A percentile compares a stretch with the other conserved stretches of the same genome.
Conservation (phyloP, 2,888 invertebrate genomes). For the Eilema griseolum region DNA sequence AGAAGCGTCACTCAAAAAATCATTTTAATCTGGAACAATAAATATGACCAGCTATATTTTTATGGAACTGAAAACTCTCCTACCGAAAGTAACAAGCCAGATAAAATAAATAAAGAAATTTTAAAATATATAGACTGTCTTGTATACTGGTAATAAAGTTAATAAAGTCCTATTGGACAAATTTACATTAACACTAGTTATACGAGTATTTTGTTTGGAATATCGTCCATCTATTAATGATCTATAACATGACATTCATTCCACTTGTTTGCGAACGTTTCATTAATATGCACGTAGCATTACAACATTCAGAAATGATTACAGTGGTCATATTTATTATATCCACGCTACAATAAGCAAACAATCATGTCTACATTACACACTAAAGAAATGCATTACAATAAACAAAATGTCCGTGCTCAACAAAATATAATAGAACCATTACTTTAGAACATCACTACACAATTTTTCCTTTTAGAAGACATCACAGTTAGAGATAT, state of each 20-base stretch:
- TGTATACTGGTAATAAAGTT: too few species aligned
- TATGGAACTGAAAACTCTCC: background rate
- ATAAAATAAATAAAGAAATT: background rate
- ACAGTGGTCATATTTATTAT: background rate
- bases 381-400: conserved; percentile 76
- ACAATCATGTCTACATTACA: conserved; percentile 66
- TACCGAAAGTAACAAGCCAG: too few species aligned
- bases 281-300: background rate
- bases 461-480: conserved; percentile 82
- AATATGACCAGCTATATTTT: conserved; percentile 3
- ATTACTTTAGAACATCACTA: conserved; percentile 73
- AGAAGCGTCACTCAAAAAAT: conserved; percentile 57
- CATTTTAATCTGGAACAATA: conserved; percentile 35
- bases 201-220: too few species aligned
- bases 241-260: too few species aligned
- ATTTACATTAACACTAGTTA: too few species aligned
- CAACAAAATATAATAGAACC: conserved; percentile 75
- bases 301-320: background rate
- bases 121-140: too few species aligned
- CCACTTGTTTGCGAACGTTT: too few species aligned
- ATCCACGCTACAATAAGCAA: conserved; percentile 57
- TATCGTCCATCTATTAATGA: too few species aligned
- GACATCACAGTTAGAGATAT: conserved; percentile 85
- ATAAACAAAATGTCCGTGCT: conserved; percentile 65
- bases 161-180: too few species aligned